Percentiles rank a stretch among this genome's conserved stretches.
Evolutionary conservation across 2,888 invertebrate genomes (phyloP).

Genomic region (Ligdia adustata): DNA sequence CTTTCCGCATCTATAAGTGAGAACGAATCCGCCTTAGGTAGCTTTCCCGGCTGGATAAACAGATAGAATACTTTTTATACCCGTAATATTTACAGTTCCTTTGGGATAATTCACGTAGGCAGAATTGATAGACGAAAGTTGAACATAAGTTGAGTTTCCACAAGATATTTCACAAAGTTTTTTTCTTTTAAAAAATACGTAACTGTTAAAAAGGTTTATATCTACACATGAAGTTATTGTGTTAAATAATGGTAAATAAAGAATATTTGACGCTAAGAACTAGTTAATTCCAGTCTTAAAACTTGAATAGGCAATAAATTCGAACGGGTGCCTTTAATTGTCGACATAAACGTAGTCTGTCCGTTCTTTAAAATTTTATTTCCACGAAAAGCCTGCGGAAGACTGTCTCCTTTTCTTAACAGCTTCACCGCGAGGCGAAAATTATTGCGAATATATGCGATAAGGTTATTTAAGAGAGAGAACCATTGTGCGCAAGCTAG

Average conservation of each 20-base stretch:
- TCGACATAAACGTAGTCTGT: constrained; percentile 28
- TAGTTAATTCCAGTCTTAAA: constrained; percentile 21
- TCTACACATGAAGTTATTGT: neutral
- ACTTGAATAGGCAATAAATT: constrained; percentile 19
- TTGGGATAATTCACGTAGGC: neutral
- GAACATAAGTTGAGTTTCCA: too few relatives aligned
- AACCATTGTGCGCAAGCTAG: constrained; percentile 45
- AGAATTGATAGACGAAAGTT: neutral
- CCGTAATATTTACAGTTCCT: neutral
- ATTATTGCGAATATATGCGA: constrained; percentile 69
- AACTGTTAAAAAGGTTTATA: neutral
- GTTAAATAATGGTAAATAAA: constrained; percentile 20
- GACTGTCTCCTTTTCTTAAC: constrained; percentile 40
- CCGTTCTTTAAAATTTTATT: constrained; percentile 51
- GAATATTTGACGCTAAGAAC: constrained; percentile 29
- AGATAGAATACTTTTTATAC: too few relatives aligned
- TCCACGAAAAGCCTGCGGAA: constrained; percentile 39
- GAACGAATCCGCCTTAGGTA: too few relatives aligned
- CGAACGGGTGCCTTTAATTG: constrained; percentile 24
- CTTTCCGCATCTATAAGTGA: too few relatives aligned
- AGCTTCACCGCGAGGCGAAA: constrained; percentile 32
- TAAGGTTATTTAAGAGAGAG: constrained; percentile 48
- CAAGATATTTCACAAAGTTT: too few relatives aligned
- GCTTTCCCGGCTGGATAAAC: too few relatives aligned
- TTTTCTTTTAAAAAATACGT: neutral